Evolutionary conservation across 1,140 invertebrate species (phyloP).

Genomic region (Ostrea edulis): DNA sequence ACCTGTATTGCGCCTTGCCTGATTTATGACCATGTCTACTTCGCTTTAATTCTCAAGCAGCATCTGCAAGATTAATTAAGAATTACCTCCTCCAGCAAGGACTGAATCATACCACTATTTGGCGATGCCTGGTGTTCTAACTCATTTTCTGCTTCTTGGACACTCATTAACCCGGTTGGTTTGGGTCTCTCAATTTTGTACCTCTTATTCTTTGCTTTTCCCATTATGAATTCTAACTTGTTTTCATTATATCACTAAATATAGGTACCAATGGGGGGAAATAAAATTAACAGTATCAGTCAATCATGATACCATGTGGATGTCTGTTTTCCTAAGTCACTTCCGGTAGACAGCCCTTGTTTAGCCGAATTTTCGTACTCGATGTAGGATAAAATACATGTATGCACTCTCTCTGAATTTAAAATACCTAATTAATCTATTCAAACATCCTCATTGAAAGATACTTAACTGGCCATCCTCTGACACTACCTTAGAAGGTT

Average conservation of each 20-base stretch:
- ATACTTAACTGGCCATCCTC: no score
- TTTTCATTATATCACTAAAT: neutral
- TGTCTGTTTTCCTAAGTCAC: constrained; percentile 16
- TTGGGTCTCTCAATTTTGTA: constrained; percentile 45
- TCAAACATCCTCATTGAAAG: no score
- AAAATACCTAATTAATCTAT: no score
- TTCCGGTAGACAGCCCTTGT: neutral
- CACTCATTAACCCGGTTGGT: constrained; percentile 54
- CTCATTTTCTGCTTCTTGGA: constrained; percentile 53
- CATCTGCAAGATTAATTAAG: no score
- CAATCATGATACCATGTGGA: neutral
- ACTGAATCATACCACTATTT: constrained; percentile 39
- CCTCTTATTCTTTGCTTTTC: constrained; percentile 54
- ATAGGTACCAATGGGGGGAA: no score
- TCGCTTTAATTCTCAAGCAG: no score
- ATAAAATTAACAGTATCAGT: neutral
- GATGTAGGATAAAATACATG: neutral
- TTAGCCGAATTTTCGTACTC: neutral
- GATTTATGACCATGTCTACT: no score
- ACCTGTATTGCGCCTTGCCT: no score
- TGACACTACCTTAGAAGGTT: no score
- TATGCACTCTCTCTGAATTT: neutral
- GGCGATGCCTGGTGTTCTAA: neutral
- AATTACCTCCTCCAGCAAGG: constrained; percentile 47
- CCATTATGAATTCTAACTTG: constrained; percentile 38